phyloP scores from a whole-genome alignment of 2,888 invertebrate genomes.

The Strigamia transsilvanica region DNA sequence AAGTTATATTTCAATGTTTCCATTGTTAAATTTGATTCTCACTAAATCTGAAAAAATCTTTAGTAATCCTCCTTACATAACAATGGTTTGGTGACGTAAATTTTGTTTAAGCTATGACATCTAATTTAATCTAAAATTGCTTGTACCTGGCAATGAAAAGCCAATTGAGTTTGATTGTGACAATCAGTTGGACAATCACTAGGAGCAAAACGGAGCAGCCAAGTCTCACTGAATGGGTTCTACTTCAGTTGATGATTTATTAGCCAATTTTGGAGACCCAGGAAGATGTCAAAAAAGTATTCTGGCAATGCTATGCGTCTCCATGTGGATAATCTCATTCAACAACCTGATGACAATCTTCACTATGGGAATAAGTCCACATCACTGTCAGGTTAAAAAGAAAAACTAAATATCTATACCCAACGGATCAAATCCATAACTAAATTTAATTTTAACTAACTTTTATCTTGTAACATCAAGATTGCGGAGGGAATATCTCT shows the following conservation, averaged over 20 bases:
- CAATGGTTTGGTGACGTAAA: background rate
- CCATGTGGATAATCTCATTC: slow-evolving; percentile 53
- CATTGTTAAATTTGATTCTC: background rate
- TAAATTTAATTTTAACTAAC: background rate
- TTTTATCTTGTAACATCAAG: background rate
- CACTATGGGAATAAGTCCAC: slow-evolving; percentile 37
- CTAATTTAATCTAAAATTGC: slow-evolving; percentile 9
- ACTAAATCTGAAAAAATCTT: background rate
- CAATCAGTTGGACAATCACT: slow-evolving; percentile 27
- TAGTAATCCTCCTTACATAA: background rate
- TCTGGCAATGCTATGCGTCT: slow-evolving; percentile 52
- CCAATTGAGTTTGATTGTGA: slow-evolving; percentile 22
- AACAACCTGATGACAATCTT: slow-evolving; percentile 56
- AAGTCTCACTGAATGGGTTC: slow-evolving; percentile 26
- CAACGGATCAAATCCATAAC: background rate
- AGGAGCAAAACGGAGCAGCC: slow-evolving; percentile 1
- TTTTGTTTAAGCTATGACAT: background rate
- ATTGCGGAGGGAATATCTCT: background rate
- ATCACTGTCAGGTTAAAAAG: slow-evolving; percentile 54
- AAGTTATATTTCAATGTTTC: background rate
- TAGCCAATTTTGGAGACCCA: slow-evolving; percentile 55
- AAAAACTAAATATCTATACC: background rate
- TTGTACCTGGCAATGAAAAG: slow-evolving; percentile 34
- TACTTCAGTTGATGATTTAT: slow-evolving; percentile 54
- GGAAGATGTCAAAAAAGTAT: slow-evolving; percentile 55